Conservation (phyloP, 2,113 vertebrate genomes). For the Galeopterus variegatus region DNA sequence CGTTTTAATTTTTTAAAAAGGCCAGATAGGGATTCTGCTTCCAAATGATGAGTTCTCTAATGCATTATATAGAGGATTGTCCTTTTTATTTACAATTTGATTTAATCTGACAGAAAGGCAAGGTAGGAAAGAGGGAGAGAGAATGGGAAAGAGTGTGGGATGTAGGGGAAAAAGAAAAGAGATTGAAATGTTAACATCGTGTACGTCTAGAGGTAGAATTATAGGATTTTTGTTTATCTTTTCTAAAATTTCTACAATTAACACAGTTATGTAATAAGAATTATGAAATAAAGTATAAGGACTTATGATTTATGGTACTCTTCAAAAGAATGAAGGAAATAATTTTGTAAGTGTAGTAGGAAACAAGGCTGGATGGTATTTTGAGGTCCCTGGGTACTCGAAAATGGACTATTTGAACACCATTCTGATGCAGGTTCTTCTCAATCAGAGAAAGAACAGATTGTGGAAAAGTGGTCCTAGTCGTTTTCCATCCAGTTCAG, state of each 20-base stretch:
- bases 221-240: neutral
- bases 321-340: slow-evolving; percentile 6
- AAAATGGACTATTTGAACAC: neutral
- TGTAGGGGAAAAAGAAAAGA: neutral
- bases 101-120: neutral
- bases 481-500: neutral
- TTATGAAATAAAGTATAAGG: slow-evolving; percentile 1
- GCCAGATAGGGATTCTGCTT: neutral
- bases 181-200: neutral
- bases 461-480: neutral
- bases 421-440: neutral
- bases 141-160: neutral
- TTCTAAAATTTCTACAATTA: slow-evolving; percentile 33
- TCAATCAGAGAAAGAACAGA: neutral
- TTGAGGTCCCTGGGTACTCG: neutral
- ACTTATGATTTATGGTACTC: neutral
- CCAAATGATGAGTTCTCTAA: neutral
- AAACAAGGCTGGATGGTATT: neutral
- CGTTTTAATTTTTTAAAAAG: neutral
- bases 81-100: neutral
- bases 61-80: neutral
- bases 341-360: neutral
- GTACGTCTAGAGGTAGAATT: neutral
- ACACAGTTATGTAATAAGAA: slow-evolving; percentile 22
- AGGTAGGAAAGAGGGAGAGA: neutral